phyloP scores from a whole-genome alignment of 1,140 invertebrate species.

The Diorhabda elongata region DNA sequence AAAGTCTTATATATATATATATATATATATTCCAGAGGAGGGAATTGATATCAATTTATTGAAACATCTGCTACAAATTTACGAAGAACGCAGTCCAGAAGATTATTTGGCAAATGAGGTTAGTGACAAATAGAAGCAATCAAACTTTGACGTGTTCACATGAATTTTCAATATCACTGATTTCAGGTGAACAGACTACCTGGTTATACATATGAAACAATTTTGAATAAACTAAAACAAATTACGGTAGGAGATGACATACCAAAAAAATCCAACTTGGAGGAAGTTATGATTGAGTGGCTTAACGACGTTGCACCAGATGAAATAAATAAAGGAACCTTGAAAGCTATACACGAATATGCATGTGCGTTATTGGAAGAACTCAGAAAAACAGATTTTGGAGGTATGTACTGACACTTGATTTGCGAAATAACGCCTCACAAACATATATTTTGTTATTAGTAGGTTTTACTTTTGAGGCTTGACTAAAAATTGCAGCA shows the following conservation, averaged over 20 bases:
- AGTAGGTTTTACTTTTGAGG: too few relatives aligned
- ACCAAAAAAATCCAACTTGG: conserved; percentile 21
- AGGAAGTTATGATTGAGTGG: conserved; percentile 36
- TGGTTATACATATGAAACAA: conserved; percentile 24
- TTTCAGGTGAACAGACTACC: conserved; percentile 21
- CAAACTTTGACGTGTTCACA: neutral
- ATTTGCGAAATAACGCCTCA: too few relatives aligned
- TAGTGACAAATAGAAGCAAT: neutral
- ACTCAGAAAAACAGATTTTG: conserved; percentile 5
- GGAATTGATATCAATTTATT: neutral
- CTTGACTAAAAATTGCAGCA: too few relatives aligned
- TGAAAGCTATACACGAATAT: conserved; percentile 31
- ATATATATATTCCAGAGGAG: too few relatives aligned
- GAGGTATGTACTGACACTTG: neutral
- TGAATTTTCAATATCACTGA: neutral
- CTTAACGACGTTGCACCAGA: conserved; percentile 29
- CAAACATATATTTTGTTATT: too few relatives aligned
- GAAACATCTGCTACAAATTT: neutral
- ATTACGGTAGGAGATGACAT: conserved; percentile 15
- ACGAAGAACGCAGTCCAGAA: neutral
- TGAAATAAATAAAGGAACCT: conserved; percentile 28
- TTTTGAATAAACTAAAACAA: conserved; percentile 28
- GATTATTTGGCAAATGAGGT: neutral
- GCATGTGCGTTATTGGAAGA: conserved; percentile 17
- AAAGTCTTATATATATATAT: too few relatives aligned